phyloP scores from a whole-genome alignment of 2,113 vertebrate genomes.

The Sinosuthora webbiana region DNA sequence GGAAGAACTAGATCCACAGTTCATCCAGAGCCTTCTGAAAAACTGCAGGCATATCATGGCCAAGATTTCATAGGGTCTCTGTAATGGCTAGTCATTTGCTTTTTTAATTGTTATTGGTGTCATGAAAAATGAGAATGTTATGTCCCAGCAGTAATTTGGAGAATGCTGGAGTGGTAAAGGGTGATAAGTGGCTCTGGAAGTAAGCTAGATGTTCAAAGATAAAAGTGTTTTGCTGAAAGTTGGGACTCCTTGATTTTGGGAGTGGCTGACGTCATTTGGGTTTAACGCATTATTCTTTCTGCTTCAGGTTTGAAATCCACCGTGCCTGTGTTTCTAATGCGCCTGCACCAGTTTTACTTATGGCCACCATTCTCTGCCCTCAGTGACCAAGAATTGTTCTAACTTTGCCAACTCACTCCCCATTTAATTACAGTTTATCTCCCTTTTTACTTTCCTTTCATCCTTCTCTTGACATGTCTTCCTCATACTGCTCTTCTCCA shows the following conservation, averaged over 20 bases:
- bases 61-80: neutral
- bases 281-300: neutral
- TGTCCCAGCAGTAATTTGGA: neutral
- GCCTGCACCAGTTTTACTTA: neutral
- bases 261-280: neutral
- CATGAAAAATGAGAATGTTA: neutral
- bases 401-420: neutral
- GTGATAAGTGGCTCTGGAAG: neutral
- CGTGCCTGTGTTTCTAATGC: neutral
- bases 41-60: neutral
- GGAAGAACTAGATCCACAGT: neutral
- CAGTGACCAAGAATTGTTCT: neutral
- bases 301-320: neutral
- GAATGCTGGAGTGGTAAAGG: neutral
- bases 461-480: neutral
- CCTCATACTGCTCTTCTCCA: neutral
- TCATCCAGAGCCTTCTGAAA: neutral
- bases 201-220: neutral
- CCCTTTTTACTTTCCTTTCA: neutral
- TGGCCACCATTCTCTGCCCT: neutral
- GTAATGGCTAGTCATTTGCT: neutral
- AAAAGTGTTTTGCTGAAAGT: neutral
- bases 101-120: neutral
- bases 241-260: neutral
- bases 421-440: neutral